Evolutionary conservation across 1,140 invertebrate genomes (phyloP), one percentile per base, ranked within the genome.

Genomic region (Drosophila ananassae): DNA sequence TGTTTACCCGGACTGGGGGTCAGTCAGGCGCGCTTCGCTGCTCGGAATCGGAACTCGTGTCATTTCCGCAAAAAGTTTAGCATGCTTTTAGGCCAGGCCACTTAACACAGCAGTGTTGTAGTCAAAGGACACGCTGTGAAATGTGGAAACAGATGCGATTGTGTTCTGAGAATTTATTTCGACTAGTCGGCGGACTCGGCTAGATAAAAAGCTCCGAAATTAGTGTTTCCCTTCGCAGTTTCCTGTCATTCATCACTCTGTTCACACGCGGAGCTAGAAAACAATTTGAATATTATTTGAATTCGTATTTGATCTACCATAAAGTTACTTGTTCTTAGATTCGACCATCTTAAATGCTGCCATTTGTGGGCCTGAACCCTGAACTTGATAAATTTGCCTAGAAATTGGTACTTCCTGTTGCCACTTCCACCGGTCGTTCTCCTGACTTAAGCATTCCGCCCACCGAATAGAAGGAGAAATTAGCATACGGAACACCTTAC

Each of bases 51-150:
- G 82, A 87, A 87, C 71, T 87, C 59, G 74, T 87, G 82, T 87
- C 82, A 87, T 87, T 87, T 87, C 83, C 83, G 78, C 74, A 73
- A 67, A 47, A 76, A 87, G 82, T 89, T 87, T 89, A 82, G 56
- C 62, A 79, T 89, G 82, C 83, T 87, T 82, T 87, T 87, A 82
- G 82, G 78, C 74, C 55, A 32, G 74, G 51, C 78, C 77, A 78
- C 83, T 87, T 84, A 77, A 68, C 80, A 77, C 67, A 44, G 41
- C 34, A 7, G 61, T 54, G 30, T 68, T 51, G 32, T 50, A 51
- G 57, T 22, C 10, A 22, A 51, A 21, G 48, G 61, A 54, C 50
- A 50, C 39, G 52, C 66, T 62, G 48, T 54, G 58, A 77, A 61
- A 56, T 62, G 66, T 51, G 59, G 52, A 47, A 77, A 66, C 69